Base-by-base conservation (phyloP, 2,888 invertebrate species). In the Fabriciana adippe region DNA sequence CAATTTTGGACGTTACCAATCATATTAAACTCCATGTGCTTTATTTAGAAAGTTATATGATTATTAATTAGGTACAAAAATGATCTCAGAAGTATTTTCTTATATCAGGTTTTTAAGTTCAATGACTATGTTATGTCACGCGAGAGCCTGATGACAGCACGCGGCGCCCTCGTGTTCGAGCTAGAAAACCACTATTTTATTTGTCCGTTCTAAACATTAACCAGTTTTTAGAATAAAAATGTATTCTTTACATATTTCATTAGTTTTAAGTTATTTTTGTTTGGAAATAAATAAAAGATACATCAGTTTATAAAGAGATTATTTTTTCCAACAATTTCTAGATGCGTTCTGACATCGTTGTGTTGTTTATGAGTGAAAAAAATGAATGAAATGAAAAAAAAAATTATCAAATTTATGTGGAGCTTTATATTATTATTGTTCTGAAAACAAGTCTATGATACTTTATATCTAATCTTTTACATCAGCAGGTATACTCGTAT, bases 131-230 rank as follows among this genome's bases (percentile, higher is more conserved):
- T 64, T 47, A 51, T 55, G 55, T 67, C 55, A 56, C 56, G 55
- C 60, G 55, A 55, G 60, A 55, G 18, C 18, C 8, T 18, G 53
- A 14, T 51, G 63, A 41, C 51, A 54, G 57, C 72, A 73, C 73
- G 75, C 72, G 70, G 70, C 31, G 72, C 53, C 67, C 77, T 77
- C 79, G 76, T 81, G 80, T 16, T 63, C 21, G 59, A 61, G 66
- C 71, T 64, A 76, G 76, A 69, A 69, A 73, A 72, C 68, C 69
- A 67, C 72, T 56, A 60, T 66, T 73, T 73, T 70, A 55, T 70
- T 70, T 68, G 70, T 70, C 53, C 72, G 70, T 69, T 64, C 73
- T 76, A 76, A 76, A 77, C 76, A 75, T 21, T 50, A 71, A 78
- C 78, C 77, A 71, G 78, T 79, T 76, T 67, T 51, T 53, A 50